Evolutionary conservation across 2,113 vertebrate genomes (phyloP), one percentile per base, ranked within the genome.

Genomic region (Amblyornis subalaris): DNA sequence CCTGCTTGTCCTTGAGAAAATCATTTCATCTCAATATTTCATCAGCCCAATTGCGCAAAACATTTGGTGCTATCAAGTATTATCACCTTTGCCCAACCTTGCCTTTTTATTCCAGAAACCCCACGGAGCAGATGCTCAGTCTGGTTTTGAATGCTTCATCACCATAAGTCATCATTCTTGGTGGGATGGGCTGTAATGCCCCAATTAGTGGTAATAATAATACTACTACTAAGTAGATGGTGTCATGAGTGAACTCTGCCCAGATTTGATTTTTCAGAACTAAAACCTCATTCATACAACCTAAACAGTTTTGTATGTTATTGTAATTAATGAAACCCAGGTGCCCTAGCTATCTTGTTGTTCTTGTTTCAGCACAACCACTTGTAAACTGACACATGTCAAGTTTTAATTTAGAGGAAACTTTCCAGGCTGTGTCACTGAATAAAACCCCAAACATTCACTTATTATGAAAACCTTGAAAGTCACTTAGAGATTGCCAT

Each of bases 391-490:
- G 93, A 83, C 90, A 84, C 29, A 23, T 76, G 90, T 89, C 86
- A 87, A 90, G 86, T 73, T 95, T 89, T 93, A 75, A 90, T 95
- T 94, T 90, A 94, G 88, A 93, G 51, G 54, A 90, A 96, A 94
- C 85, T 95, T 96, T 89, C 72, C 79, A 78, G 62, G 47, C 73
- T 64, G 94, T 95, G 83, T 88, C 90, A 95, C 83, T 90, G 40
- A 47, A 14, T 86, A 64, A 81, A 85, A 4, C 70, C 55, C 70
- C 45, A 65, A 67, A 77, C 45, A 71, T 24, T 28, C 53, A 17
- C 84, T 95, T 96, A 84, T 90, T 95, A 71, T 86, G 80, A 76
- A 94, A 97, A 92, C 89, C 47, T 94, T 87, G 89, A 60, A 97
- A 94, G 88, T 92, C 88, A 85, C 42, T 93, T 80, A 64, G 90